Evolutionary conservation across 1,140 invertebrate species (phyloP).

Genomic region (Calephelis virginiensis): DNA sequence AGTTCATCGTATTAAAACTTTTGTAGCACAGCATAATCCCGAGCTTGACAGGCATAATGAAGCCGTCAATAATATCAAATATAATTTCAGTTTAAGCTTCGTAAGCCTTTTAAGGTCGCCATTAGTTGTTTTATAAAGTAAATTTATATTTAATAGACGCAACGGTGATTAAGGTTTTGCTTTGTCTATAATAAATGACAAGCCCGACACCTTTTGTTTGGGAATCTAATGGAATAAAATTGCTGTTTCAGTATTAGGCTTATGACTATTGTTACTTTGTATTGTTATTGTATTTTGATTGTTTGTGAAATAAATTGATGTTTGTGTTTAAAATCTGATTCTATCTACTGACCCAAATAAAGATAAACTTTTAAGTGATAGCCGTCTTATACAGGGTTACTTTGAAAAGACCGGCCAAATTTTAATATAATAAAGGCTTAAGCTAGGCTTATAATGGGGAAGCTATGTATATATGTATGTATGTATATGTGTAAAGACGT

Average conservation of each 20-base stretch:
- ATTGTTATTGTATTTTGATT: background rate
- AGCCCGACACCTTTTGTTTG: constrained; percentile 34
- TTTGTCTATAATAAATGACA: constrained; percentile 32
- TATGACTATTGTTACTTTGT: constrained; percentile 8
- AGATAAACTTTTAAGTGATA: too few species aligned
- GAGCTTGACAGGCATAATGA: background rate
- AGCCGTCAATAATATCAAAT: constrained; percentile 7
- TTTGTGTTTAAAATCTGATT: background rate
- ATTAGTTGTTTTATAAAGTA: constrained; percentile 8
- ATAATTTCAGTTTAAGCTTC: background rate
- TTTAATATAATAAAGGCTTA: too few species aligned
- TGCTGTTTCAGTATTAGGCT: constrained; percentile 33
- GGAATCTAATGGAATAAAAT: constrained; percentile 37
- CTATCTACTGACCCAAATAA: background rate
- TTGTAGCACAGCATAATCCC: too few species aligned
- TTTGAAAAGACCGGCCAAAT: too few species aligned
- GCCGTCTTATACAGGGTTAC: too few species aligned
- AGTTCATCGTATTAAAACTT: too few species aligned
- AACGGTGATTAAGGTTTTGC: constrained; percentile 31
- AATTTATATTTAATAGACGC: constrained; percentile 29
- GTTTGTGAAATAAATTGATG: background rate
- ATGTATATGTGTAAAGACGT: too few species aligned
- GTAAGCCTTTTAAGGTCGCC: constrained; percentile 5
- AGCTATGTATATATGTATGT: too few species aligned
- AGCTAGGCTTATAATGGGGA: too few species aligned